A percentile compares a stretch with the other conserved stretches of the same genome.
These are phyloP conservation scores for Crossocerus cetratus DNA, from an alignment of 2,888 invertebrate genomes.

Conservation along the genomic window DNA sequence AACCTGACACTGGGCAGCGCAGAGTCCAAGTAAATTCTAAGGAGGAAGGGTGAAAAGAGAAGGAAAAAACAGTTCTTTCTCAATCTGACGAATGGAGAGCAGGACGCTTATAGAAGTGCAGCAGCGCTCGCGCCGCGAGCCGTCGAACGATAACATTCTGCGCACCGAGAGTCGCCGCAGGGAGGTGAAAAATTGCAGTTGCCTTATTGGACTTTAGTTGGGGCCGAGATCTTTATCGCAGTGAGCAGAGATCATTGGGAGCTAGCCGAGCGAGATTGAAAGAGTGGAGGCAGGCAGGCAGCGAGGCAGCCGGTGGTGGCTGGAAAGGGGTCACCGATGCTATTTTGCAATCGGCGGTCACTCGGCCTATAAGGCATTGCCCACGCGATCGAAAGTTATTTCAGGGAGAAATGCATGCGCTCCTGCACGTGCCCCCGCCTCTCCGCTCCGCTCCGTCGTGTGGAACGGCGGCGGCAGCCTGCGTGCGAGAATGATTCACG, in stretches of 20 bases:
- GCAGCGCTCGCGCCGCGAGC: too few species aligned
- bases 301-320: constrained; percentile 7
- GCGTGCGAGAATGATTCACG: constrained; percentile 57
- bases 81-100: too few species aligned
- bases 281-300: constrained; percentile 7
- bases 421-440: constrained; percentile 47
- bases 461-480: too few species aligned
- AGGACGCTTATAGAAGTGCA: too few species aligned
- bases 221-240: constrained; percentile 21
- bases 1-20: too few species aligned
- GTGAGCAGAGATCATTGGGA: constrained; percentile 21
- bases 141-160: too few species aligned
- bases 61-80: too few species aligned
- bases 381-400: constrained; percentile 54
- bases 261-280: constrained; percentile 40
- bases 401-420: constrained; percentile 34
- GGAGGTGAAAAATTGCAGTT: too few species aligned
- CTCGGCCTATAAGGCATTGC: constrained; percentile 54
- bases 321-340: constrained; percentile 48
- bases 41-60: too few species aligned
- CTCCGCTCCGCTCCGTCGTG: too few species aligned
- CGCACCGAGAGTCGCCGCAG: too few species aligned
- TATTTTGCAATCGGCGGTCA: constrained; percentile 54
- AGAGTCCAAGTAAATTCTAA: too few species aligned
- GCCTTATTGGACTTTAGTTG: not conserved